Base-by-base conservation (phyloP, 2,113 vertebrate genomes). In the Chrysemys picta region DNA sequence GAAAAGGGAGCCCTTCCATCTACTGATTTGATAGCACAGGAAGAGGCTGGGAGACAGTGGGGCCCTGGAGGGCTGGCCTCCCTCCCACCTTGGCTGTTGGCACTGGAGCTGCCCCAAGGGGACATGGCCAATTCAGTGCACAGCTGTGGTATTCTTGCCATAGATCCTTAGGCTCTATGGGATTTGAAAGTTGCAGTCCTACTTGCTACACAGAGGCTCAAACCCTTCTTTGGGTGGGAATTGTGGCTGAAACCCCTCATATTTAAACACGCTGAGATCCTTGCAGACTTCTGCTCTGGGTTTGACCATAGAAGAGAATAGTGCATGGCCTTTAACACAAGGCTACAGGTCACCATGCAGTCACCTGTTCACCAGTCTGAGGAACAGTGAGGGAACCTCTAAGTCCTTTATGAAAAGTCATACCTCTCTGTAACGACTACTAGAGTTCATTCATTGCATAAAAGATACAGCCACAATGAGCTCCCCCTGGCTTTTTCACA, bases 41-140 rank as follows among this genome's bases (percentile, higher is more conserved):
- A 42, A 75, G 38, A 22, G 38, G 10, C 38, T 75, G 38, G 35
- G 22, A 42, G 69, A 75, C 8, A 10, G 10, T 12, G 38, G n/a
- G 35, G 8, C 17, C 29, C 12, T 31, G 59, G 59, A 13, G 29
- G 59, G 29, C 29, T 65, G 31, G 59, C 59, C 31, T 65, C 29
- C 6, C 6, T 31, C 12, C 25, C 29, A 31, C 10, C 69, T 24
- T 24, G 38, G 21, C n/a, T 24, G 3, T 75, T 75, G 38, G 38
- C 69, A 75, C 38, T 75, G 69, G 38, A 38, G 65, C 81, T 65
- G 54, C 29, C 45, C 12, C 80, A 85, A 38, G 8, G 3, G 16
- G 24, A 10, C 50, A 38, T 0, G 0, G 14, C 38, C 72, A 76
- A 7, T 76, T 24, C 72, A 42, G 1, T 49, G 21, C 1, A 3